A percentile compares a stretch with the other conserved stretches of the same genome.
Evolutionary conservation across 2,113 vertebrate species (phyloP).

Genomic region (Centrocercus urophasianus): DNA sequence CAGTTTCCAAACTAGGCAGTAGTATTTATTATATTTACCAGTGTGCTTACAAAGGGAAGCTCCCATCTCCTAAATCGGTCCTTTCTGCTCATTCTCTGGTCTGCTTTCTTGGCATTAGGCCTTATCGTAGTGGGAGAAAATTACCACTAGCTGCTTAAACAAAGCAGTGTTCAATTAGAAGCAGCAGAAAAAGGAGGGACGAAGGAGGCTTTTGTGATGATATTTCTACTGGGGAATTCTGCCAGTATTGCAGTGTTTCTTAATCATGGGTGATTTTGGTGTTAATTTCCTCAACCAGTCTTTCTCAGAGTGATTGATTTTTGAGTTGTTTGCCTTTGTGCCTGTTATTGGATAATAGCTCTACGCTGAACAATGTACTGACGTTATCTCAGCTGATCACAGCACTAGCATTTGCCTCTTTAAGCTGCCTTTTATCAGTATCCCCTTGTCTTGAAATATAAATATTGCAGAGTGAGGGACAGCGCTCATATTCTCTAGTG

Average conservation of each 20-base stretch:
- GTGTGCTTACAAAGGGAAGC: neutral
- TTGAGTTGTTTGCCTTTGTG: neutral
- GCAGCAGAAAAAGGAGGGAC: neutral
- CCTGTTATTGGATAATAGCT: neutral
- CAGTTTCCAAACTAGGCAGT: neutral
- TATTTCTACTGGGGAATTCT: neutral
- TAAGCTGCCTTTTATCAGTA: conserved; percentile 61
- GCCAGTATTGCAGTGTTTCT: neutral
- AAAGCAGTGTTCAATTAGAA: neutral
- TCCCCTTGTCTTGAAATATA: conserved; percentile 57
- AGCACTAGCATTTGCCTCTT: conserved; percentile 32
- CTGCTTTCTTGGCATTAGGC: neutral
- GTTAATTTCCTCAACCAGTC: neutral
- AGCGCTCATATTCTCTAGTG: neutral
- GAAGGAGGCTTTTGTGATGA: neutral
- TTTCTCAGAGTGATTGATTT: neutral
- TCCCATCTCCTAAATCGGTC: neutral
- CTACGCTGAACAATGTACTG: neutral
- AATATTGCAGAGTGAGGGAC: neutral
- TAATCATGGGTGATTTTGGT: neutral
- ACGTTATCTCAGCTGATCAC: neutral
- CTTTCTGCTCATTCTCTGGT: neutral
- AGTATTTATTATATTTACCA: neutral
- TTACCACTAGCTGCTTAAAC: neutral
- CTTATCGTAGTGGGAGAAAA: neutral